phyloP scores from a whole-genome alignment of 2,888 invertebrate genomes.

The Meiosimyza platycephala region DNA sequence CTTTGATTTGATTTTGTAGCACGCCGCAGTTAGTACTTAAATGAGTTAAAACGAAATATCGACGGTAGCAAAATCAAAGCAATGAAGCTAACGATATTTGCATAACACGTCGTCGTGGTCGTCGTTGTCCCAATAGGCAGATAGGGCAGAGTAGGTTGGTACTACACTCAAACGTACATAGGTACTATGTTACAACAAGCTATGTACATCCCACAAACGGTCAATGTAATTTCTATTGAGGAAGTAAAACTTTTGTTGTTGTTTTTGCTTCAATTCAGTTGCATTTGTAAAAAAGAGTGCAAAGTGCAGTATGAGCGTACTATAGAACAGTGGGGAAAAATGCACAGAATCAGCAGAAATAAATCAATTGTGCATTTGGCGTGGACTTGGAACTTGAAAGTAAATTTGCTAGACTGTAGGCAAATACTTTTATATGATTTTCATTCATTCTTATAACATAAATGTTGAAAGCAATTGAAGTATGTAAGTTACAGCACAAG shows the following conservation, averaged over 20 bases:
- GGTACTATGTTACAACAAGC: background rate
- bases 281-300: background rate
- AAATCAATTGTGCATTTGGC: too few relatives aligned
- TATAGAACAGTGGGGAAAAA: background rate
- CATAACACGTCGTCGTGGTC: background rate
- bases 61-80: too few relatives aligned
- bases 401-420: too few relatives aligned
- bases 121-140: background rate
- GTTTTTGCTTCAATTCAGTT: background rate
- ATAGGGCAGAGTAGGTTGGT: too few relatives aligned
- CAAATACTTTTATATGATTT: background rate
- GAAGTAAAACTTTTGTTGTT: background rate
- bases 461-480: conserved; percentile 22
- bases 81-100: too few relatives aligned
- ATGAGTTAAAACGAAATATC: too few relatives aligned
- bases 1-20: too few relatives aligned
- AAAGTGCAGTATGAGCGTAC: background rate
- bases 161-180: too few relatives aligned
- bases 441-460: conserved; percentile 7
- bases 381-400: too few relatives aligned
- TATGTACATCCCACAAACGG: conserved; percentile 4
- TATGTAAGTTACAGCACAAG: background rate
- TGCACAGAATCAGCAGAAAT: too few relatives aligned
- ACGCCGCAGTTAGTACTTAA: too few relatives aligned
- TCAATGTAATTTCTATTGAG: conserved; percentile 29